Conservation (phyloP, 1,140 invertebrate genomes). For the Drosophila mauritiana region DNA sequence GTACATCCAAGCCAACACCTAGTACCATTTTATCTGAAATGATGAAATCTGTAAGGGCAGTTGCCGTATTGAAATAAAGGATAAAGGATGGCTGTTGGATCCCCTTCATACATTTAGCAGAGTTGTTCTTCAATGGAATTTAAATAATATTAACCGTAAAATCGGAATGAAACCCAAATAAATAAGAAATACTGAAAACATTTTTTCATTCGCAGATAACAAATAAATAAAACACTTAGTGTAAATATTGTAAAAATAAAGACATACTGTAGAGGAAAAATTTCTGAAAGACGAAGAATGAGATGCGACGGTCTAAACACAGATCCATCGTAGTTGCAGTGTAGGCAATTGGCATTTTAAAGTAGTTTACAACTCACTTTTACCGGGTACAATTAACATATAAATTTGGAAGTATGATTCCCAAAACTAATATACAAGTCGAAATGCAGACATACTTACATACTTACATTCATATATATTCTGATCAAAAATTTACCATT, state of each 20-base stretch:
- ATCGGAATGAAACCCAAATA: slow-evolving; percentile 45
- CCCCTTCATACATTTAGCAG: slow-evolving; percentile 60
- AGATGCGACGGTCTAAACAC: background rate
- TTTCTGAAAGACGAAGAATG: slow-evolving; percentile 1
- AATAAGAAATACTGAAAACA: slow-evolving; percentile 31
- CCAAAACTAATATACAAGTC: slow-evolving; percentile 29
- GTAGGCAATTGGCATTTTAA: slow-evolving; percentile 75
- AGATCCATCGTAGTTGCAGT: slow-evolving; percentile 28
- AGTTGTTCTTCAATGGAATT: slow-evolving; percentile 70
- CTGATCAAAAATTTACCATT: slow-evolving; percentile 55
- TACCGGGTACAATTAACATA: slow-evolving; percentile 47
- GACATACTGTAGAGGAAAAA: slow-evolving; percentile 57
- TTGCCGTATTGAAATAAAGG: slow-evolving; percentile 23
- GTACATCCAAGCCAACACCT: slow-evolving; percentile 19
- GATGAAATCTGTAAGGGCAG: slow-evolving; percentile 27
- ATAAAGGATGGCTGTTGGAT: slow-evolving; percentile 41
- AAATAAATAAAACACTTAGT: slow-evolving; percentile 67
- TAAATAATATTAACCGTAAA: slow-evolving; percentile 48
- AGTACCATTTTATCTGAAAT: slow-evolving; percentile 15
- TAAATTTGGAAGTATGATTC: slow-evolving; percentile 23
- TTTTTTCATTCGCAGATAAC: slow-evolving; percentile 43
- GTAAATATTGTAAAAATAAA: slow-evolving; percentile 79
- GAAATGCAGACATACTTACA: slow-evolving; percentile 14
- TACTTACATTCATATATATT: slow-evolving; percentile 28
- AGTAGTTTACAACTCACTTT: slow-evolving; percentile 55